Evolutionary conservation across 2,797 vertebrate genomes (phyloP), one percentile per base, ranked within the genome.

Genomic region (Salarias fasciatus): DNA sequence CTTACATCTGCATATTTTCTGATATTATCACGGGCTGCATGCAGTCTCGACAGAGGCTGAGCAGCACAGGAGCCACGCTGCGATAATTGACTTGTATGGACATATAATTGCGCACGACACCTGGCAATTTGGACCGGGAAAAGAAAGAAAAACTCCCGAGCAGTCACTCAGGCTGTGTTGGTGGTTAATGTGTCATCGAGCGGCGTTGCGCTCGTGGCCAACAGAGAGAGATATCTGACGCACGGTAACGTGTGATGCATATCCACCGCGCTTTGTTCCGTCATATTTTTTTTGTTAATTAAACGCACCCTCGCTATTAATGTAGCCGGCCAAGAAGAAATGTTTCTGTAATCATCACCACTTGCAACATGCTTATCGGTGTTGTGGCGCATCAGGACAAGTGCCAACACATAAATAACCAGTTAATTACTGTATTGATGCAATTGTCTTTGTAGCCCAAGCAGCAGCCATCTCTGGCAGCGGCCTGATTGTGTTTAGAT

Each of bases 371-470:
- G 52, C 67, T 75, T 64, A 84, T 80, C 72, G 38, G 45, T 48
- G 66, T 66, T 47, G 45, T 49, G 33, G 52, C 41, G 55, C 45
- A 63, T 62, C 58, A 53, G 67, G 71, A 79, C 70, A 68, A 80
- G 63, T 53, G 60, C 50, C 75, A 83, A 71, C 62, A 48, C 62
- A 73, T 87, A 88, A 91, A 89, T 86, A 89, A 87, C 86, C 71
- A 66, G 62, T 82, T 89, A 85, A 87, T 89, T 78, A 77, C 54
- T 49, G 51, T 67, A 82, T 90, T 86, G 80, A 86, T 73, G 84
- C 69, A 64, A 63, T 83, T 82, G 88, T 90, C 78, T 83, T 69
- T 3, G 41, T 77, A 53, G 69, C 63, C 50, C 41, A 51, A 72
- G 68, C 80, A 71, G n/a, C n/a, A 63, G 69, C 31, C 59, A 7